These are phyloP conservation scores for Epirrhoe tristata DNA, from an alignment of 2,888 invertebrate genomes.

Conservation along the genomic window DNA sequence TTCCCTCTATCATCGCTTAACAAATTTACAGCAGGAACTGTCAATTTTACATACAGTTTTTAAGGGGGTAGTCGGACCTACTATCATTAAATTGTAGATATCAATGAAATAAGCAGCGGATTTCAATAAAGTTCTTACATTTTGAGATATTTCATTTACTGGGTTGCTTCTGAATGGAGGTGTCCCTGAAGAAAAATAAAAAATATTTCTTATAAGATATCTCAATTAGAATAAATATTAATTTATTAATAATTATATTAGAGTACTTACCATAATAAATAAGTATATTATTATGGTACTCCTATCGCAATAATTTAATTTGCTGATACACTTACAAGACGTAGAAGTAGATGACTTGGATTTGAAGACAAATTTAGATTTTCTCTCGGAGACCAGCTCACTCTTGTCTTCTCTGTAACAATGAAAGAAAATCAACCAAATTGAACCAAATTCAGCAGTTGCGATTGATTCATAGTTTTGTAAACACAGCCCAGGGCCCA, in stretches of 20 bases:
- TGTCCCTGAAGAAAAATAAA: slow-evolving; percentile 56
- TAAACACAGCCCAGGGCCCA: too few relatives aligned
- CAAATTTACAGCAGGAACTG: too few relatives aligned
- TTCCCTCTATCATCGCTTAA: too few relatives aligned
- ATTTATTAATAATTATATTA: too few relatives aligned
- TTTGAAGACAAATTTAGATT: slow-evolving; percentile 70
- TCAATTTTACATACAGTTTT: too few relatives aligned
- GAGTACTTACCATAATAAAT: too few relatives aligned
- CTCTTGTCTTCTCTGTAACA: slow-evolving; percentile 49
- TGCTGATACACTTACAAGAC: slow-evolving; percentile 53
- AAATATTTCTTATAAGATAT: background rate
- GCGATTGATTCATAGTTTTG: background rate
- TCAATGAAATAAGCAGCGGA: too few relatives aligned
- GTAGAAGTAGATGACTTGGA: slow-evolving; percentile 56
- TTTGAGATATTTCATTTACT: slow-evolving; percentile 25
- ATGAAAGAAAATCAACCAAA: background rate
- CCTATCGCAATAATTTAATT: background rate
- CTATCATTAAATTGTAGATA: too few relatives aligned
- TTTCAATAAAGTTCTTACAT: slow-evolving; percentile 18
- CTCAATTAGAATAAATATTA: too few relatives aligned
- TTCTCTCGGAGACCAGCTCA: slow-evolving; percentile 58
- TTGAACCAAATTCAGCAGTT: background rate
- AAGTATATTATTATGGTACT: too few relatives aligned
- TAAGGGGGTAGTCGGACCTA: too few relatives aligned
- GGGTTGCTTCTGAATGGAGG: slow-evolving; percentile 60